phyloP scores from a whole-genome alignment of 2,888 invertebrate species.

The Thumatha senex region DNA sequence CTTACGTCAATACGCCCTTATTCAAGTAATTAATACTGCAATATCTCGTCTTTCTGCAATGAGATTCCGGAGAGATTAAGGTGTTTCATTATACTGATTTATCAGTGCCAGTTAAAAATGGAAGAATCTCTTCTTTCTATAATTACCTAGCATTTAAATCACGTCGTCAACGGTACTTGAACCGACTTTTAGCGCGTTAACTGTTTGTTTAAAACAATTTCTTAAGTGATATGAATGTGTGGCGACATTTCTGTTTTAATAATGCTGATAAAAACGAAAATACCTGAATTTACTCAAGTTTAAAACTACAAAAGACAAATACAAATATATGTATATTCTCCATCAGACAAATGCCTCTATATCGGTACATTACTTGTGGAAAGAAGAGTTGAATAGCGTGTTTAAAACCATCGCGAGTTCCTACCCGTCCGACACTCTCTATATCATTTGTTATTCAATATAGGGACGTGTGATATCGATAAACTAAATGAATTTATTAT shows the following conservation, averaged over 20 bases:
- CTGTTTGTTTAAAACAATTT: too few relatives aligned
- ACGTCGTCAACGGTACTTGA: too few relatives aligned
- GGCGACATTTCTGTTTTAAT: too few relatives aligned
- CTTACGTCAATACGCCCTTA: conserved; percentile 38
- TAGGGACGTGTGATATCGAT: conserved; percentile 38
- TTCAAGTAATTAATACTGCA: conserved; percentile 70
- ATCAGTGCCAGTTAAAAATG: conserved; percentile 40
- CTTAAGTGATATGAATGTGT: too few relatives aligned
- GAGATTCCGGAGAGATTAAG: conserved; percentile 71
- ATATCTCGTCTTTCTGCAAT: conserved; percentile 70
- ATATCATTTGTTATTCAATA: conserved; percentile 68
- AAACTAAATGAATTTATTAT: too few relatives aligned
- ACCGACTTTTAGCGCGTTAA: too few relatives aligned
- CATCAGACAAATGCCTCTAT: conserved; percentile 5
- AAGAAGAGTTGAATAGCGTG: conserved; percentile 80
- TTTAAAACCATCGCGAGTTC: conserved; percentile 64
- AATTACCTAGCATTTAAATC: neutral
- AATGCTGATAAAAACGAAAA: too few relatives aligned
- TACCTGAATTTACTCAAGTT: too few relatives aligned
- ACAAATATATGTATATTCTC: neutral
- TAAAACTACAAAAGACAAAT: too few relatives aligned
- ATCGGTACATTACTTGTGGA: conserved; percentile 61
- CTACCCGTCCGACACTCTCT: conserved; percentile 50
- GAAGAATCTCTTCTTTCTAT: conserved; percentile 2
- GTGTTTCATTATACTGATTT: conserved; percentile 70